Base-by-base conservation (phyloP, 2,113 vertebrate genomes). In the Epinephelus fuscoguttatus region DNA sequence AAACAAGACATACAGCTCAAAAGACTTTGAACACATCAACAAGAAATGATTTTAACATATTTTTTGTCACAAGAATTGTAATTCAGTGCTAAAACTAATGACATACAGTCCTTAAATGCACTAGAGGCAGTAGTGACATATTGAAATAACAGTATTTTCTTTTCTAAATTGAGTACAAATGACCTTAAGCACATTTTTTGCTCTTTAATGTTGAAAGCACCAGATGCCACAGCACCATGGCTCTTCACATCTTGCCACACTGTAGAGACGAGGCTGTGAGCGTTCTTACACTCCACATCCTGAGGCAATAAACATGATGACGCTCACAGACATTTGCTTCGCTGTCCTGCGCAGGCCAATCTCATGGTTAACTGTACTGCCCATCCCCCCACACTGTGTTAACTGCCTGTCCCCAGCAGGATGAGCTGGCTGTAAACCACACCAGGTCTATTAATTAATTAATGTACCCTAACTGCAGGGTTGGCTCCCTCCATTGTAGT, bases 381-480 rank as follows among this genome's bases (percentile, higher is more conserved):
- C 88, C 84, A 84, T 84, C 86, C 90, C 89, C 87, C 72, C 76
- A 70, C 60, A 23, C 70, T 52, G 67, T 75, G 84, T 82, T 80
- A 92, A 91, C 86, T 80, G 90, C 82, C 80, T 87, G 82, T 87
- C 47, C 88, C 80, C 56, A 47, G 84, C 78, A 89, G 88, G 79
- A 83, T 74, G 75, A 90, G 87, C 70, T 27, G 85, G 86, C 86
- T 94, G 95, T 96, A 96, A 96, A 94, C 79, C 71, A 96, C 95
- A 96, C 96, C 94, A 52, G 90, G 68, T 80, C 91, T 92, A 75
- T 92, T 96, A 91, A 96, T 96, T 96, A 95, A 96, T 96, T 95
- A 93, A 96, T 95, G 93, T 83, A 66, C 80, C 86, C 82, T 82
- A 86, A 90, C 91, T 56, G 91, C 86, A 70, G 57, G 80, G 69